Evolutionary conservation across 2,888 invertebrate species (phyloP), one percentile per base, ranked within the genome.

Genomic region (Tinea trinotella): DNA sequence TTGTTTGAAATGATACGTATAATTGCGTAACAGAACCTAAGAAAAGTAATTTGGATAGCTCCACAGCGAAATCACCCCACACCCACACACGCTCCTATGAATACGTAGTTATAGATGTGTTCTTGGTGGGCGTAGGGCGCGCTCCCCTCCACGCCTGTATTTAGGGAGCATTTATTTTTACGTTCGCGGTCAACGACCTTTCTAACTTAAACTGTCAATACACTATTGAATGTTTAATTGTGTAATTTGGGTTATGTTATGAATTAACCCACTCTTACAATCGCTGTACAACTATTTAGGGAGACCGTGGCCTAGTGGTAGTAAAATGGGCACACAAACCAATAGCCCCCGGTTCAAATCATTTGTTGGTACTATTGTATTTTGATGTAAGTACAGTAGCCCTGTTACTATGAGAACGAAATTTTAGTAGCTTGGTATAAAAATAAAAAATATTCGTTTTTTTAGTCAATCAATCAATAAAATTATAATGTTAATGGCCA

Each of bases 91-190:
- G 40, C 46, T 10, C n/a, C 18, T 44, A 12, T 35, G 13, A 40
- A 40, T 40, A 15, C 40, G 40, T 15, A 30, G 30, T 30, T 22
- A 50, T 30, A 44, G 48, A 36, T 55, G 56, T 56, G 53, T 53
- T 52, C 55, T 54, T 54, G 52, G 56, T 46, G 56, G 56, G 48
- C 48, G 56, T 53, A 52, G 54, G 55, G 40, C 36, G 53, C 55
- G 52, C 54, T 55, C 56, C 56, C 59, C 59, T 59, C 60, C 58
- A 60, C 40, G 36, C 20, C 53, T 20, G 40, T 62, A 64, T 70
- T 68, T 68, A 65, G 70, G 66, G 68, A 65, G 67, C 62, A 18
- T 71, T 71, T 75, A 75, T 75, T 75, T 75, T 71, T 72, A 72
- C 60, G 62, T 66, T 54, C 55, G 61, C 66, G 75, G 62, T 55